phyloP scores from a whole-genome alignment of 2,113 vertebrate genomes.

The Syngnathoides biaculeatus region DNA sequence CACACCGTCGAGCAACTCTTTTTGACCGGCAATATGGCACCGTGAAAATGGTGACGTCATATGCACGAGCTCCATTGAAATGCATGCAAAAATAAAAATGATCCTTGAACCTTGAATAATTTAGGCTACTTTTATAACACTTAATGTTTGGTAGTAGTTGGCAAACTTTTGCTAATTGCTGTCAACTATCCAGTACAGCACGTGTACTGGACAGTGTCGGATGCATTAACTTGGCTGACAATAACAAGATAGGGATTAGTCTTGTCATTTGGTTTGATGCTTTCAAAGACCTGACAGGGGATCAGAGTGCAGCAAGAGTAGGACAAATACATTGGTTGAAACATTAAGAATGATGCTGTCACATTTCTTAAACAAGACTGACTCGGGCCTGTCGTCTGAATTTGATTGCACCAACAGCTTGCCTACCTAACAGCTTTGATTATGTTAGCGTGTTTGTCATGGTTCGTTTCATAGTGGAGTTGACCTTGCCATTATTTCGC shows the following conservation, averaged over 20 bases:
- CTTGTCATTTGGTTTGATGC: constrained; percentile 36
- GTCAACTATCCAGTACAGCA: not conserved
- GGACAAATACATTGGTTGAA: constrained; percentile 35
- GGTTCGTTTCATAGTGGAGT: constrained; percentile 5
- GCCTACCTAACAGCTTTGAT: constrained; percentile 26
- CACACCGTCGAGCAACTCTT: no score
- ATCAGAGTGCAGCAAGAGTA: constrained; percentile 13
- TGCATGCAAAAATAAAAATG: not conserved
- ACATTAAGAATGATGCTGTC: constrained; percentile 26
- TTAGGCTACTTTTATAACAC: not conserved
- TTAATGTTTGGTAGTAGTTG: not conserved
- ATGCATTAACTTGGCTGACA: constrained; percentile 23
- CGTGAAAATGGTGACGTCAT: no score
- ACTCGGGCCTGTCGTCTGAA: constrained; percentile 13
- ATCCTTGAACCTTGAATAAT: not conserved
- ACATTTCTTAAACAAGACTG: constrained; percentile 32
- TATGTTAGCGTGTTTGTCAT: constrained; percentile 9
- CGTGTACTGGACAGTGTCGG: not conserved
- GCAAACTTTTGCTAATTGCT: not conserved
- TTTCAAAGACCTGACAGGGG: constrained; percentile 21
- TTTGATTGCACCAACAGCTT: constrained; percentile 33
- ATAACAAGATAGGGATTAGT: constrained; percentile 25
- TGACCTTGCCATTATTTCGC: not conserved
- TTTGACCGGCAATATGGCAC: no score
- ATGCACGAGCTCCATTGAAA: no score